Conservation (phyloP, 2,888 invertebrate species). For the Tuberolachnus salignus region DNA sequence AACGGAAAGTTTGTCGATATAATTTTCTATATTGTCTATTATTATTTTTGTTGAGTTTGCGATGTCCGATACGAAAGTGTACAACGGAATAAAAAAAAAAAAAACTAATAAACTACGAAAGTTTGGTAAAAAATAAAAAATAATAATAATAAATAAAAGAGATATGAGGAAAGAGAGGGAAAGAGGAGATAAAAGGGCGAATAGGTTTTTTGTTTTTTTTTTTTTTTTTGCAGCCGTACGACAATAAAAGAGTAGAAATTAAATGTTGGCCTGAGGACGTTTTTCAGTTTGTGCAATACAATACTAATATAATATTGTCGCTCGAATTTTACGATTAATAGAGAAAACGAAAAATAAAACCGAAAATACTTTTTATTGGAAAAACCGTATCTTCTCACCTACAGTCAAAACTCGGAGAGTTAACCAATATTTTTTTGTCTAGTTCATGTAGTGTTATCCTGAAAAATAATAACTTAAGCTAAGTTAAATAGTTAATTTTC, state of each 20-base stretch:
- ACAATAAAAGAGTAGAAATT: slow-evolving; percentile 25
- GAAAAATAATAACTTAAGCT: too few species aligned
- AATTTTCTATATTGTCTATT: slow-evolving; percentile 37
- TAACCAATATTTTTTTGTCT: too few species aligned
- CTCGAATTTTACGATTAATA: too few species aligned
- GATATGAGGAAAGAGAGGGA: too few species aligned
- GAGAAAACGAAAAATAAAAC: too few species aligned
- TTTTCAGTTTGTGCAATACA: not conserved
- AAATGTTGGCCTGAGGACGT: not conserved
- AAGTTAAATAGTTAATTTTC: too few species aligned
- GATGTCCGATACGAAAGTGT: not conserved
- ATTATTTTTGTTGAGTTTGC: not conserved
- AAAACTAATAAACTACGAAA: slow-evolving; percentile 30
- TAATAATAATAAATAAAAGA: slow-evolving; percentile 19
- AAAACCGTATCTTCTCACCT: too few species aligned
- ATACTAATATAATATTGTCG: not conserved
- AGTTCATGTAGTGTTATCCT: too few species aligned
- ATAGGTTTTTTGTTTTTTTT: slow-evolving; percentile 2
- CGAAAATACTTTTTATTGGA: too few species aligned
- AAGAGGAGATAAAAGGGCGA: not conserved
- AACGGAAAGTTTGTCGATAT: slow-evolving; percentile 42
- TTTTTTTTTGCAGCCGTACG: too few species aligned
- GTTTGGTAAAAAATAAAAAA: slow-evolving; percentile 15
- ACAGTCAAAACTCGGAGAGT: too few species aligned
- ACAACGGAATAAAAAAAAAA: slow-evolving; percentile 6